A percentile compares a stretch with the other conserved stretches of the same genome.
Evolutionary conservation across 2,888 invertebrate genomes (phyloP).

Genomic region (Erebia epiphron): DNA sequence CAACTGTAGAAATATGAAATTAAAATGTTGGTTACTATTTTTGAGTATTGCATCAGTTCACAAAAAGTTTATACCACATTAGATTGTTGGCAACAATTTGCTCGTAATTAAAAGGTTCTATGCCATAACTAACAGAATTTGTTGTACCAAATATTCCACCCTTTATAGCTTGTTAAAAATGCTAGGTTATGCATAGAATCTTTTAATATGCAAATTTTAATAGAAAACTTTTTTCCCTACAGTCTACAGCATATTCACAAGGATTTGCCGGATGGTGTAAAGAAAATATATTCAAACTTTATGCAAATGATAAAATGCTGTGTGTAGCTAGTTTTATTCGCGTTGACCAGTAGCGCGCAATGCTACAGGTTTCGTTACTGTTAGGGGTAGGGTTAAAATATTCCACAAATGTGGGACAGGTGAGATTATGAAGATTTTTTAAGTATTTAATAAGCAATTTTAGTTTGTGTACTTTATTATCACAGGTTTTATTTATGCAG

Average conservation of each 20-base stretch:
- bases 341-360: conserved; percentile 84
- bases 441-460: conserved; percentile 71
- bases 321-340: conserved; percentile 80
- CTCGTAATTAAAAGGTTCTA: conserved; percentile 75
- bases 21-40: background rate
- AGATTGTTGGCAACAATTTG: conserved; percentile 51
- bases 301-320: conserved; percentile 71
- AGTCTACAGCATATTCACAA: conserved; percentile 80
- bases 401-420: conserved; percentile 80
- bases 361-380: conserved; percentile 81
- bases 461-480: conserved; percentile 55
- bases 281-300: conserved; percentile 72
- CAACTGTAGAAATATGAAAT: background rate
- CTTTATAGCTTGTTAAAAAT: conserved; percentile 1
- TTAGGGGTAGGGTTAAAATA: conserved; percentile 78
- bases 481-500: conserved; percentile 37
- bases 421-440: conserved; percentile 79
- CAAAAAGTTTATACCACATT: background rate
- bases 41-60: background rate
- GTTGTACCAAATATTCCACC: conserved; percentile 16
- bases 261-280: conserved; percentile 77
- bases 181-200: conserved; percentile 68
- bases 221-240: conserved; percentile 80
- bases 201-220: conserved; percentile 78
- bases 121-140: conserved; percentile 51